Base-by-base conservation (phyloP, 2,797 vertebrate genomes). In the Smutsia temminckii region DNA sequence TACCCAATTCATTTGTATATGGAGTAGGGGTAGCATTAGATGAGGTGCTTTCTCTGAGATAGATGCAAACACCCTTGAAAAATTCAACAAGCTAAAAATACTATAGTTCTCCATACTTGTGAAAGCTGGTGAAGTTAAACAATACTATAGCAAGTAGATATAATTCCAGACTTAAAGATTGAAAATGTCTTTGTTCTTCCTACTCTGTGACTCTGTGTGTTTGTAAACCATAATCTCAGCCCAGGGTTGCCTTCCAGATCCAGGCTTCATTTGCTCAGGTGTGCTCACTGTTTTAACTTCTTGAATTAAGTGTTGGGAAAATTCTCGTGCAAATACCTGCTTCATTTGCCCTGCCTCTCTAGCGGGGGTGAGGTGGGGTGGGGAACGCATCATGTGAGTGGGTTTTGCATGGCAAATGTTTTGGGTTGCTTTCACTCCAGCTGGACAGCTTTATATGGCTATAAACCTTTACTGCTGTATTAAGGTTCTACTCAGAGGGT, bases 381-480 rank as follows among this genome's bases (percentile, higher is more conserved):
- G 64, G 77, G 84, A 85, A 40, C 55, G 87, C 57, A 83, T 83
- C 85, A 8, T 75, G 87, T 55, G 81, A 92, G 94, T 63, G 78
- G 77, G 46, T 64, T 95, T 75, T 79, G 68, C 85, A 85, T 85
- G 95, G 96, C 96, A 96, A 95, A 96, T 83, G 49, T 71, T 86
- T 90, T 87, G 91, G 92, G 95, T 90, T 94, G 84, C 95, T 71
- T 95, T 78, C 49, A 91, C 53, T 96, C 89, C 96, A 95, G 93
- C 92, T 95, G 92, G 95, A 95, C 95, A 95, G 93, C 95, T 96
- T 96, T 97, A 93, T 85, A 71, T 74, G 81, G 93, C 95, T 81
- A 75, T 96, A 97, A 97, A 96, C 88, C 93, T 95, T 97, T 93
- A 97, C 92, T 96, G 78, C 96, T 93, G 37, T 55, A 42, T 86